These are phyloP conservation scores for Enteromius trimaculatus DNA, from an alignment of 2,797 vertebrate species.

Conservation along the genomic window DNA sequence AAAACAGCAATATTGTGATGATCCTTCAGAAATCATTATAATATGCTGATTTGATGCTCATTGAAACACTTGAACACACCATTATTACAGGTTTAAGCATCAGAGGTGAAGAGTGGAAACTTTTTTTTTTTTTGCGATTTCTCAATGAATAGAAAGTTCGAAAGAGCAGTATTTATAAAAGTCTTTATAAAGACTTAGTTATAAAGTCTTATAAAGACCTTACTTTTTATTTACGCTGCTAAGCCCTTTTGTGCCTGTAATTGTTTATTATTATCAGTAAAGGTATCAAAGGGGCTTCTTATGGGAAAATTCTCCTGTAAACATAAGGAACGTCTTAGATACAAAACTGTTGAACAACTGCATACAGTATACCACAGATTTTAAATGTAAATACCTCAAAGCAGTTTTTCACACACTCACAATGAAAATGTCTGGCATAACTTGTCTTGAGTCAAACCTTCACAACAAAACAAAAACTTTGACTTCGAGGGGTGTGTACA, in stretches of 20 bases:
- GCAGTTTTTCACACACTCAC: neutral
- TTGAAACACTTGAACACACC: too few relatives aligned
- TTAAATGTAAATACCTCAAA: neutral
- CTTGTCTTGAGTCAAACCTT: slow-evolving; percentile 1
- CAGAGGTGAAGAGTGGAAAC: too few relatives aligned
- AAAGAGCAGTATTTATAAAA: neutral
- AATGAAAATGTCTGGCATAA: neutral
- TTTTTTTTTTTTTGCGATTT: neutral
- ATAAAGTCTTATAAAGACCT: too few relatives aligned
- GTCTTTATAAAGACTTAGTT: neutral
- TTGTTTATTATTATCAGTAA: neutral
- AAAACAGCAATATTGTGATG: neutral
- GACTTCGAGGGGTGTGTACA: slow-evolving; percentile 11
- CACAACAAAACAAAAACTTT: slow-evolving; percentile 21
- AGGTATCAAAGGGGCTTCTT: neutral
- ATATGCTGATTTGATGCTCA: too few relatives aligned
- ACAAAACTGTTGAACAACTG: neutral
- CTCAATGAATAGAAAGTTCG: too few relatives aligned
- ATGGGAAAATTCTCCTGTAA: neutral
- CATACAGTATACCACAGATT: neutral
- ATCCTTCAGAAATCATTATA: too few relatives aligned
- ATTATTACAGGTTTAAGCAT: too few relatives aligned
- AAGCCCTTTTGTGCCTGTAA: neutral
- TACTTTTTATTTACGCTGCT: neutral
- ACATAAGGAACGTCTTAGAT: neutral